Evolutionary conservation across 2,797 vertebrate species (phyloP), one percentile per base, ranked within the genome.

Genomic region (Crenichthys baileyi): DNA sequence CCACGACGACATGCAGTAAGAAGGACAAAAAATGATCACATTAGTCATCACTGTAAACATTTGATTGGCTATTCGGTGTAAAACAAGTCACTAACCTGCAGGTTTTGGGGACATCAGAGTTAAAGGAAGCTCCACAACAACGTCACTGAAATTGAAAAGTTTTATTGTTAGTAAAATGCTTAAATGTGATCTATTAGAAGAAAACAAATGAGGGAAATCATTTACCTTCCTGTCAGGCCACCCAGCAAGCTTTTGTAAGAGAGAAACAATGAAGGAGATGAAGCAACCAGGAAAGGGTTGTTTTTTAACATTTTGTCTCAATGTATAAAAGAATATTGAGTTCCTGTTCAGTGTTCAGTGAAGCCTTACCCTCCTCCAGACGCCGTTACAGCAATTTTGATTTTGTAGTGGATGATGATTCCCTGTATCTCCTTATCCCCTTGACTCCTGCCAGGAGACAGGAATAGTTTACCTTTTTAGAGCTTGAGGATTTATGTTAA

Each of bases 71-170:
- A 18, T 60, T 22, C 20, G 7, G 67, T 79, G 1, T 0, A 76
- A 78, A 80, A 46, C 1, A 72, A 2, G 51, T 31, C 60, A 70
- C 92, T 96, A 48, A 97, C 97, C 84, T 3, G 96, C 94, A 0
- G 97, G 97, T 87, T 98, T 97, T 2, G 96, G 96, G 75, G 97
- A 97, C 96, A 97, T 98, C 89, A 98, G 93, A 73, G 91, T 90
- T 79, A 98, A 60, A 0, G 97, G 97, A 85, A 98, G 80, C 87
- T 98, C 97, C 16, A 96, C 92, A 0, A 86, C 90, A 3, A 98
- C 95, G 13, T 97, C 95, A 1, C 97, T 98, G 90, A 83, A 89
- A 89, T 55, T 18, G 70, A 11, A 78, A 46, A 50, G 0, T 22
- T 83, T 77, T 53, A 15, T 53, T n/a, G 26, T 70, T 63, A 1